These are phyloP conservation scores for Lampris incognitus DNA, from an alignment of 2,113 vertebrate species.

Conservation along the genomic window DNA sequence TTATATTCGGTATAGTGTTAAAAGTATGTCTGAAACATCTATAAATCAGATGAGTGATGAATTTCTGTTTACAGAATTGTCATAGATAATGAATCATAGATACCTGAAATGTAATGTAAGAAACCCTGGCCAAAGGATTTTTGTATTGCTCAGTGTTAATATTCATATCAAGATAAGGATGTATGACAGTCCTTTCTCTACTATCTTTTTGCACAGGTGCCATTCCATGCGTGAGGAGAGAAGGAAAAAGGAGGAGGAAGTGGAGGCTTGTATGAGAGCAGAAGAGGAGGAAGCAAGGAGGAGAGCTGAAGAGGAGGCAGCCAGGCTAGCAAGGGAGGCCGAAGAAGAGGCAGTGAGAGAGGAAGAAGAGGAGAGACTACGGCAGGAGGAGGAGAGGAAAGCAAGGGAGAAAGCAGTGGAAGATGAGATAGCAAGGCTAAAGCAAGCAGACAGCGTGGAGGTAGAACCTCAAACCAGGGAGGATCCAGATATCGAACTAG, in stretches of 20 bases:
- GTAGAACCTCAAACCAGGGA: conserved; percentile 72
- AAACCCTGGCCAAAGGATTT: too few relatives aligned
- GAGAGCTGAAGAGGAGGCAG: conserved; percentile 47
- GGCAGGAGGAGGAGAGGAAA: conserved; percentile 9
- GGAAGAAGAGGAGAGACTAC: conserved; percentile 39
- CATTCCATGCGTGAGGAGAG: conserved; percentile 76
- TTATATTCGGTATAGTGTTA: neutral
- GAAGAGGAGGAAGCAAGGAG: conserved; percentile 57
- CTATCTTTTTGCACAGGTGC: conserved; percentile 65
- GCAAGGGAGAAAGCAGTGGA: conserved; percentile 19
- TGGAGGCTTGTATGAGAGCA: conserved; percentile 17
- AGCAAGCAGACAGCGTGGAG: conserved; percentile 15
- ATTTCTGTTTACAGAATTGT: too few relatives aligned
- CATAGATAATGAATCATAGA: too few relatives aligned
- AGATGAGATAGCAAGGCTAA: conserved; percentile 24
- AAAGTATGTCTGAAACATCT: neutral
- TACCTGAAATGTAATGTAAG: too few relatives aligned
- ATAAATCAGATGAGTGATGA: neutral
- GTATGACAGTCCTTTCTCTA: neutral
- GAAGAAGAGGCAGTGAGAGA: conserved; percentile 50
- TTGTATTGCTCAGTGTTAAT: too few relatives aligned
- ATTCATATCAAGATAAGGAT: neutral
- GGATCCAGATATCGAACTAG: conserved; percentile 71
- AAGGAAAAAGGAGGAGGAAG: conserved; percentile 55
- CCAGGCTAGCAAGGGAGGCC: conserved; percentile 43